Base-by-base conservation (phyloP, 2,113 vertebrate genomes). In the Genyomyrus donnyi region DNA sequence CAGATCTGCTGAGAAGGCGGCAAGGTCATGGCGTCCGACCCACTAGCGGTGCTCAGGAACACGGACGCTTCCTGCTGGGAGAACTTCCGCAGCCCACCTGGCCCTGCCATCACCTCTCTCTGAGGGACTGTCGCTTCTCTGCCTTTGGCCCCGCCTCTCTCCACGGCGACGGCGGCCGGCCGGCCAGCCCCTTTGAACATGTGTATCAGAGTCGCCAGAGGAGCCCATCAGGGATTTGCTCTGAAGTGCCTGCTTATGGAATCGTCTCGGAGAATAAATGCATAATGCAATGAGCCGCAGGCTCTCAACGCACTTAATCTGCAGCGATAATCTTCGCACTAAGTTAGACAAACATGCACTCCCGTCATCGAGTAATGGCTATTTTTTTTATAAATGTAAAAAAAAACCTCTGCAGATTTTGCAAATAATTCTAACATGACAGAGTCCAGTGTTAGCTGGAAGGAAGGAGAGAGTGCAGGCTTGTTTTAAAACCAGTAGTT, bases 1-100 rank as follows among this genome's bases (percentile, higher is more conserved):
- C 91, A 95, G 35, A 95, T 88, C 86, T 94, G 95, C 0, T 94
- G 93, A 0, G 96, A 96, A 93, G 96, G 92, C 8, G 96, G 91
- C 13, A 94, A 94, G 74, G 96, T 95, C 77, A 96, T 95, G 49
- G 88, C 91, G 91, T 92, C 90, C 27, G 88, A 90, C 49, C 93
- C 93, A 87, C 93, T 93, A 45, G 52, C 5, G 19, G 1, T 80
- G 48, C 92, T 88, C 90, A 91, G 91, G 21, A 91, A 93, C 88
- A 90, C 89, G 70, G 94, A 93, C 93, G 93, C 90, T 10, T 91
- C 90, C 4, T 90, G 56, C 91, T 45, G 83, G 35, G 24, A n/a
- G 45, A 66, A 70, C 88, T 90, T 74, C 90, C 85, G 56, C 17
- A 49, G 87, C 62, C 62, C 58, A 90, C 89, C 90, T 88, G 91